Conservation (phyloP, 2,888 invertebrate species). For the Spodoptera picta region DNA sequence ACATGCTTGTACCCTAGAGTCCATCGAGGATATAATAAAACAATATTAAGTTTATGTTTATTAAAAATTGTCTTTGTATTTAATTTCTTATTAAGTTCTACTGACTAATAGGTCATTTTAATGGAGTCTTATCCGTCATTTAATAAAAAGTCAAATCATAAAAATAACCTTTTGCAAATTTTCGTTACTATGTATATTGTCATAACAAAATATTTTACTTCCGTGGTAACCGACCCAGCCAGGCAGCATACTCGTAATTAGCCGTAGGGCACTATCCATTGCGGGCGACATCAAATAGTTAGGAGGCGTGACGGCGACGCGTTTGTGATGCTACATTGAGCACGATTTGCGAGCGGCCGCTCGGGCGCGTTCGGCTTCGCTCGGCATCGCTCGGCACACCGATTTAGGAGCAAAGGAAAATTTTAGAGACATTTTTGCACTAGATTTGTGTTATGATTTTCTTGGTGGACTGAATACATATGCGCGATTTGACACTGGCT, state of each 20-base stretch:
- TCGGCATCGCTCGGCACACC: slow-evolving; percentile 24
- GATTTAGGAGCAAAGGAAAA: slow-evolving; percentile 41
- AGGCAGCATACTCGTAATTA: slow-evolving; percentile 46
- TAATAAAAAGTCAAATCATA: no score
- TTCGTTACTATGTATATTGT: not conserved
- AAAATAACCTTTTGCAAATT: no score
- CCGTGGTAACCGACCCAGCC: not conserved
- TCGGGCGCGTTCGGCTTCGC: slow-evolving; percentile 31
- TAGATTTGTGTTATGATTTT: slow-evolving; percentile 21
- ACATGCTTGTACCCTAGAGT: no score
- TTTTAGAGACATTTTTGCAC: slow-evolving; percentile 34
- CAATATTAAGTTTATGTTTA: no score
- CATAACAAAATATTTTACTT: slow-evolving; percentile 4
- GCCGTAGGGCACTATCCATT: slow-evolving; percentile 53
- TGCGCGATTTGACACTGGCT: slow-evolving; percentile 5
- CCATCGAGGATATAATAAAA: no score
- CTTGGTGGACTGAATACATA: slow-evolving; percentile 14
- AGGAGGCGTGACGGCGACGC: slow-evolving; percentile 57
- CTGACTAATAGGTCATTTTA: no score
- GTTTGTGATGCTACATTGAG: slow-evolving; percentile 72
- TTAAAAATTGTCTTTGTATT: no score
- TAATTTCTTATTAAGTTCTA: no score
- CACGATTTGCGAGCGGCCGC: slow-evolving; percentile 69
- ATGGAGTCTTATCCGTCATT: no score
- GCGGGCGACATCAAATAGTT: slow-evolving; percentile 57